Evolutionary conservation across 2,888 invertebrate genomes (phyloP).

Genomic region (Hydraecia micacea): DNA sequence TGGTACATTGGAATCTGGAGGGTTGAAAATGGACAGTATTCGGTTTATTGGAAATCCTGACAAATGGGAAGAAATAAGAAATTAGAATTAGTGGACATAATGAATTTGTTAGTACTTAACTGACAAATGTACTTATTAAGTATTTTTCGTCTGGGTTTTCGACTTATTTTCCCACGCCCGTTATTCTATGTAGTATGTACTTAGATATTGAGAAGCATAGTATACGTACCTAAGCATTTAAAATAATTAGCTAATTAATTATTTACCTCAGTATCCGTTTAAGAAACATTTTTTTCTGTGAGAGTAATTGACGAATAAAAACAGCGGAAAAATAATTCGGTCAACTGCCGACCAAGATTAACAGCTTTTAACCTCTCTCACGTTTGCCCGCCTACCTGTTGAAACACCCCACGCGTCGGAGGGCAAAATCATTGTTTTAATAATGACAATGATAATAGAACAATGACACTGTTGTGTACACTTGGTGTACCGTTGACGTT

Average conservation of each 20-base stretch:
- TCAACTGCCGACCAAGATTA: background rate
- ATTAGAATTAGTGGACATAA: background rate
- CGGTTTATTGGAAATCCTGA: conserved; percentile 5
- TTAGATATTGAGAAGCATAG: background rate
- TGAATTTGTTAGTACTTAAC: background rate
- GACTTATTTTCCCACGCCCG: no score
- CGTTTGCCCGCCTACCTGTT: no score
- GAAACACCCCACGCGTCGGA: no score
- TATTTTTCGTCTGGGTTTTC: background rate
- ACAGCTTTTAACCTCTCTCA: background rate
- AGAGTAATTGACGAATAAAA: background rate
- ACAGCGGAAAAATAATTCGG: background rate
- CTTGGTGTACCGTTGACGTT: no score
- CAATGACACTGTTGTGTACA: no score
- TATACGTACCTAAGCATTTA: background rate
- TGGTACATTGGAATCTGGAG: background rate
- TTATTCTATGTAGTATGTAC: no score
- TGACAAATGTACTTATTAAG: background rate
- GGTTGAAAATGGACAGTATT: background rate
- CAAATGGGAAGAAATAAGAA: background rate
- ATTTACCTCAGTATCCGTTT: background rate
- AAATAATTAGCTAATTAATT: background rate
- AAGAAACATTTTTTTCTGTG: background rate
- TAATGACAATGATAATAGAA: no score
- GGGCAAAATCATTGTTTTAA: no score